These are phyloP conservation scores for Ammodytes dubius DNA, from an alignment of 2,113 vertebrate species.

Conservation along the genomic window DNA sequence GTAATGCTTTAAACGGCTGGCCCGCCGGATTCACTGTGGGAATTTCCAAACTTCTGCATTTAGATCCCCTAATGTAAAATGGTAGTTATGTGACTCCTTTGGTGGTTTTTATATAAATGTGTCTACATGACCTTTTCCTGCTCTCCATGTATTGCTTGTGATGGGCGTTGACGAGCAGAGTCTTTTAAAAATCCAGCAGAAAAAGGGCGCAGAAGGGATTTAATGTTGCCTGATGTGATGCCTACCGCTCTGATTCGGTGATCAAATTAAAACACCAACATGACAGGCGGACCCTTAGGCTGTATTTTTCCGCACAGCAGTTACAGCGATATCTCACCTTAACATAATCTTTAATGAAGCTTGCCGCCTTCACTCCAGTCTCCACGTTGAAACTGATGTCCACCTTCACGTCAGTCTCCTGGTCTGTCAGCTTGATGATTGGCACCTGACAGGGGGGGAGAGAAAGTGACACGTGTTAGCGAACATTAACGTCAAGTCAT, in stretches of 20 bases:
- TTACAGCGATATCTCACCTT: slow-evolving; percentile 84
- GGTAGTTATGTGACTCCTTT: slow-evolving; percentile 60
- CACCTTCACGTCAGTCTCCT: slow-evolving; percentile 98
- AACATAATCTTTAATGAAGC: slow-evolving; percentile 96
- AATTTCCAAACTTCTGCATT: slow-evolving; percentile 66
- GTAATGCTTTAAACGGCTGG: slow-evolving; percentile 48
- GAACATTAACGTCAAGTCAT: neutral
- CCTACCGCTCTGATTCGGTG: neutral
- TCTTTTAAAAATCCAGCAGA: neutral
- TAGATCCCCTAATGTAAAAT: slow-evolving; percentile 52
- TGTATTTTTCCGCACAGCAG: neutral
- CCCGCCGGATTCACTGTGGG: slow-evolving; percentile 42
- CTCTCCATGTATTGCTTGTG: neutral
- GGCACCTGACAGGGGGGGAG: slow-evolving; percentile 88
- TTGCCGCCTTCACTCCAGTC: slow-evolving; percentile 96
- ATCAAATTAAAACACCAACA: neutral
- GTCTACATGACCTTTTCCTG: slow-evolving; percentile 28
- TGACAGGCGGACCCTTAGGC: neutral
- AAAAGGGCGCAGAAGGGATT: neutral
- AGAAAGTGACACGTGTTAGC: neutral
- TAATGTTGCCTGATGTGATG: neutral
- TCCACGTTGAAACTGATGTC: slow-evolving; percentile 99
- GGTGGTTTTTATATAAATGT: slow-evolving; percentile 43
- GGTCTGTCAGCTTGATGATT: slow-evolving; percentile 98
- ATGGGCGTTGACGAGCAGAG: neutral